phyloP scores from a whole-genome alignment of 2,888 invertebrate genomes.

The Pristionchus exspectatus region DNA sequence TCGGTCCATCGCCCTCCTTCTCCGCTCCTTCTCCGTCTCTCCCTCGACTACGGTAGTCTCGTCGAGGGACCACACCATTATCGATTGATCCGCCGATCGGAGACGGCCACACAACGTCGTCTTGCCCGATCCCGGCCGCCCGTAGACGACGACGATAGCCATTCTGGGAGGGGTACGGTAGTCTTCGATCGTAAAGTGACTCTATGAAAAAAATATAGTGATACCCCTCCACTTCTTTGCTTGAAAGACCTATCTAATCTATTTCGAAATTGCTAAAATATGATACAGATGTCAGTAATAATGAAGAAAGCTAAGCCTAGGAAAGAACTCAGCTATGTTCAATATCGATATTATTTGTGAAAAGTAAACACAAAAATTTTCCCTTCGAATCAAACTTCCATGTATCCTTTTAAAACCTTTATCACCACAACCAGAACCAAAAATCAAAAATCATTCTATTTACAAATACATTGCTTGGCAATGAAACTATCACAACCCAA shows the following conservation, averaged over 20 bases:
- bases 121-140: slow-evolving; percentile 56
- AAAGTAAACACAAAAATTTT: not conserved
- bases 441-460: not conserved
- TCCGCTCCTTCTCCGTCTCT: slow-evolving; percentile 52
- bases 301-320: no score
- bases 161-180: not conserved
- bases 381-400: not conserved
- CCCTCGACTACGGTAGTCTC: slow-evolving; percentile 37
- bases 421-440: slow-evolving; percentile 46
- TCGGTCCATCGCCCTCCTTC: slow-evolving; percentile 38
- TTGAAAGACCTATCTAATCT: not conserved
- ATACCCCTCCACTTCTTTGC: no score
- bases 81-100: not conserved
- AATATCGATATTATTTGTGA: not conserved
- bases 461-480: slow-evolving; percentile 24
- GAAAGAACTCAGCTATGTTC: not conserved
- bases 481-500: slow-evolving; percentile 41
- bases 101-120: slow-evolving; percentile 52
- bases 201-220: slow-evolving; percentile 1
- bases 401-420: not conserved
- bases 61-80: slow-evolving; percentile 14
- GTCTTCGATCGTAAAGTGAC: not conserved
- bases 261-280: not conserved
- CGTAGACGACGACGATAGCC: slow-evolving; percentile 53
- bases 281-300: no score